Base-by-base conservation (phyloP, 2,888 invertebrate species). In the Euzetes globulus region DNA sequence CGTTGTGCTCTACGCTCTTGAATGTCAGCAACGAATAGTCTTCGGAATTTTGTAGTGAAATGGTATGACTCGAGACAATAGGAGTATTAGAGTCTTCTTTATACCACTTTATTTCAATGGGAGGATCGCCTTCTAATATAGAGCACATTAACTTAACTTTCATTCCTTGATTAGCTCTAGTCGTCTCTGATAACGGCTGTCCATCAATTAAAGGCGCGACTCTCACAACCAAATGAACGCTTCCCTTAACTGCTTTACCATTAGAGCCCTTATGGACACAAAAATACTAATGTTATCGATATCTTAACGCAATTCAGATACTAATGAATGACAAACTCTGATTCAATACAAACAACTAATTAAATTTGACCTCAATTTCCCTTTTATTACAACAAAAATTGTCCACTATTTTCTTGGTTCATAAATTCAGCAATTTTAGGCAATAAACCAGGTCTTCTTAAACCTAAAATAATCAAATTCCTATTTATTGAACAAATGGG, bases 41-140 rank as follows among this genome's bases (percentile, higher is more conserved):
- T 22, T 81, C 82, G 11, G 80, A 79, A 71, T 80, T 80, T 81
- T 82, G 80, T 17, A 77, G 19, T 17, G 75, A 74, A 45, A 78
- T 65, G 76, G 76, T 52, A 72, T 74, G 74, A 72, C 71, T 74
- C 3, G 71, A 71, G 9, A 25, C 45, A 11, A 71, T 17, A 29
- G 74, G 58, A 11, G 41, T n/a, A 4, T 33, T 9, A 19, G 52
- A 71, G 29, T 74, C 47, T 33, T 71, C 71, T 37, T 41, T 72
- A 19, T 80, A 79, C 83, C 83, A 83, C 27, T 77, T 77, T 29
- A 83, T 80, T 60, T 79, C 79, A 37, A 83, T 79, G 25, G 83
- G 83, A 27, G 81, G 79, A 78, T 83, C 83, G 5, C 83, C 78
- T 68, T 78, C 77, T 2, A 74, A 65, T 3, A 78, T 76, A 41